Percentiles rank a stretch among this genome's conserved stretches.
These are phyloP conservation scores for Tanypteryx hageni DNA, from an alignment of 2,888 invertebrate genomes.

Conservation along the genomic window DNA sequence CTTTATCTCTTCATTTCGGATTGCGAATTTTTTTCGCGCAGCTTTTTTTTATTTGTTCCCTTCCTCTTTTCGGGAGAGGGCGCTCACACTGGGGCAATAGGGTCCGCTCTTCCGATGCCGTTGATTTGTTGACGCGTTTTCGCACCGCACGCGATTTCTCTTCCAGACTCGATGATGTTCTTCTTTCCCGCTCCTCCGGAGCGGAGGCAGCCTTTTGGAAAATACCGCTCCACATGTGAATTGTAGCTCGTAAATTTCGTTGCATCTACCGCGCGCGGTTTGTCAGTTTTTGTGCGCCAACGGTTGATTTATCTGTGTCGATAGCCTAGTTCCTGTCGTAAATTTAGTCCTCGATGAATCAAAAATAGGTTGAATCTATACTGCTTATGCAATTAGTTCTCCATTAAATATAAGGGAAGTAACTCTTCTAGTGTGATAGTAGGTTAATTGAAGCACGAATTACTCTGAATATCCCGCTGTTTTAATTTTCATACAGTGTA, in stretches of 20 bases:
- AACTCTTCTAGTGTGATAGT: no score
- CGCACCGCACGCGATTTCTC: constrained; percentile 12
- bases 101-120: background rate
- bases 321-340: background rate
- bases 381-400: background rate
- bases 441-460: no score
- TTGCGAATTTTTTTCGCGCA: background rate
- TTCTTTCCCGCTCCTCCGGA: background rate
- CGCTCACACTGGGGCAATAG: background rate
- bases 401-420: no score
- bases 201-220: background rate
- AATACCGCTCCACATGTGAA: background rate
- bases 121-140: background rate
- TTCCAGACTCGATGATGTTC: background rate
- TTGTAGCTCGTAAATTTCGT: background rate
- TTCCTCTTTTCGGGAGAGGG: background rate
- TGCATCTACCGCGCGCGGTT: background rate
- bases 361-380: background rate
- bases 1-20: constrained; percentile 6
- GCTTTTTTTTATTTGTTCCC: background rate
- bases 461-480: no score
- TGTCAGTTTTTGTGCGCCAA: constrained; percentile 3
- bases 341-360: background rate
- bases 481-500: no score
- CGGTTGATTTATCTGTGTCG: background rate